Evolutionary conservation across 1,140 invertebrate species (phyloP).

Genomic region (Anoplophora glabripennis): DNA sequence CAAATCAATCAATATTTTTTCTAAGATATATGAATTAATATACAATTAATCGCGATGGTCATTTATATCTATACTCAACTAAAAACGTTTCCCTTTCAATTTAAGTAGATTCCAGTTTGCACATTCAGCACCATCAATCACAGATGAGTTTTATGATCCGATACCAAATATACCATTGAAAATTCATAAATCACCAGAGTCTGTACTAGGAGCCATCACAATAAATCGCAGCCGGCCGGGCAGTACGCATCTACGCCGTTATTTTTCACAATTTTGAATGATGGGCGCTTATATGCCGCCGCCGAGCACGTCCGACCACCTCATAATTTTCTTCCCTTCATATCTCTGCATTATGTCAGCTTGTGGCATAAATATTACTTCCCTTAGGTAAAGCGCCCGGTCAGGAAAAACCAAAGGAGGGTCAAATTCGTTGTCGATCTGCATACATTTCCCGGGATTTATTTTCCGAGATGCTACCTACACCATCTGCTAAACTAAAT

Average conservation of each 20-base stretch:
- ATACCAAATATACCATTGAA: slow-evolving; percentile 5
- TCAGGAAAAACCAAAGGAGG: slow-evolving; percentile 22
- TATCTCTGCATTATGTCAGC: slow-evolving; percentile 25
- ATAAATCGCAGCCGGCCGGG: slow-evolving; percentile 16
- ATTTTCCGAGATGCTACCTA: slow-evolving; percentile 11
- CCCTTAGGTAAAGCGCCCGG: slow-evolving; percentile 21
- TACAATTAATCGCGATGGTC: not conserved
- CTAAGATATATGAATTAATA: no score
- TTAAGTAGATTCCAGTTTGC: not conserved
- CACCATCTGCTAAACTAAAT: slow-evolving; percentile 8
- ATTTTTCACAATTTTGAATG: slow-evolving; percentile 23
- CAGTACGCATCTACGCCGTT: slow-evolving; percentile 15
- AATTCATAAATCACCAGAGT: slow-evolving; percentile 1
- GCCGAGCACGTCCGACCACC: slow-evolving; percentile 21
- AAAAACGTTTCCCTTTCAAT: slow-evolving; percentile 4
- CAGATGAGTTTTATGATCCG: slow-evolving; percentile 6
- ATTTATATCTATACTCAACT: slow-evolving; percentile 4
- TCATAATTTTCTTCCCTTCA: slow-evolving; percentile 18
- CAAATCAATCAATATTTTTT: no score
- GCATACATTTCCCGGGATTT: slow-evolving; percentile 20
- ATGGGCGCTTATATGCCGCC: slow-evolving; percentile 17
- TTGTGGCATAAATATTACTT: slow-evolving; percentile 28
- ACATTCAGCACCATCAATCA: slow-evolving; percentile 4
- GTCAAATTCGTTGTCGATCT: slow-evolving; percentile 16
- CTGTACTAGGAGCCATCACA: slow-evolving; percentile 1